Conservation (phyloP, 2,797 vertebrate genomes). For the Manis crassicaudata region DNA sequence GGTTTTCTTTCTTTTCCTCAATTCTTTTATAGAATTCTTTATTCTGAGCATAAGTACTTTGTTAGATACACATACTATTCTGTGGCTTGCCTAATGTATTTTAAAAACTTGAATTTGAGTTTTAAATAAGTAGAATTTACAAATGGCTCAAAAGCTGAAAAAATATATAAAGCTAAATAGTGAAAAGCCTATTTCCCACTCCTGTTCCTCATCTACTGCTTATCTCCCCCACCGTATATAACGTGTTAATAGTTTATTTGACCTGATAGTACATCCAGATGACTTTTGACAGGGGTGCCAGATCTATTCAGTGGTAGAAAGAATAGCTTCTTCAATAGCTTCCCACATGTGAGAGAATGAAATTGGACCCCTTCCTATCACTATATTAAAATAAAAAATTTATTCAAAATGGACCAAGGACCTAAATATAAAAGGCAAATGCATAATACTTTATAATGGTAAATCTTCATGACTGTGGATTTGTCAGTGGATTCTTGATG, state of each 20-base stretch:
- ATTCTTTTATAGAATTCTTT: neutral
- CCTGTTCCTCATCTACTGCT: neutral
- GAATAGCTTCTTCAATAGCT: neutral
- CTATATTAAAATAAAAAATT: neutral
- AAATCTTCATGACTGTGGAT: neutral
- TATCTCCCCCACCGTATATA: neutral
- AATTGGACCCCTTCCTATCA: neutral
- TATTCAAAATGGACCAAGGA: neutral
- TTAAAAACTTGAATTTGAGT: neutral
- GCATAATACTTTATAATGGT: neutral
- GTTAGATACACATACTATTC: neutral
- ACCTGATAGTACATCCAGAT: neutral
- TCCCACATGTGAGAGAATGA: neutral
- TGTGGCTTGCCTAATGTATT: neutral
- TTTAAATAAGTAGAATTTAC: neutral
- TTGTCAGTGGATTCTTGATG: neutral
- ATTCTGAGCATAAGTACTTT: neutral
- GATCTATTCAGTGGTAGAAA: neutral
- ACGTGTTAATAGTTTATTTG: slow-evolving; percentile 26
- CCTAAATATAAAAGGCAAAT: neutral
- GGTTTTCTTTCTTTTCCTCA: neutral
- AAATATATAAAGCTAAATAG: neutral
- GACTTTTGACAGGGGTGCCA: neutral
- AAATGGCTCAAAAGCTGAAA: neutral
- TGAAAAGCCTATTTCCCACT: neutral